A percentile compares a stretch with the other conserved stretches of the same genome.
Conservation (phyloP, 2,888 invertebrate genomes). For the Ochropleura plecta region DNA sequence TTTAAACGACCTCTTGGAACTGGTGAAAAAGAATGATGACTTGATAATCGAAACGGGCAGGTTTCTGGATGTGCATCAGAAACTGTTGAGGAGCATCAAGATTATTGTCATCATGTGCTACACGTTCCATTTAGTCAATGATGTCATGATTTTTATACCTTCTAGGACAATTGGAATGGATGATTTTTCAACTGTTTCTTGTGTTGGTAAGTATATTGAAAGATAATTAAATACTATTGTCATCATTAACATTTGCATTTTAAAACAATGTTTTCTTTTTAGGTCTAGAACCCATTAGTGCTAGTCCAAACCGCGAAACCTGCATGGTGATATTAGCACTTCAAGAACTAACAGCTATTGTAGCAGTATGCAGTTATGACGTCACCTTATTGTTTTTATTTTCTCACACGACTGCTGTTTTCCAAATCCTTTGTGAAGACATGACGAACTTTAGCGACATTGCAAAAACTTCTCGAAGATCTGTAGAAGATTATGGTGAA, state of each 20-base stretch:
- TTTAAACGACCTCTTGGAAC: slow-evolving; percentile 60
- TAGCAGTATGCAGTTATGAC: slow-evolving; percentile 67
- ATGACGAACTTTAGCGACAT: slow-evolving; percentile 57
- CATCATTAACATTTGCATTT: background rate
- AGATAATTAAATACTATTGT: background rate
- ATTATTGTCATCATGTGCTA: slow-evolving; percentile 69
- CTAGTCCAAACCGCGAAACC: slow-evolving; percentile 64
- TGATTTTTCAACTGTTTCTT: slow-evolving; percentile 66
- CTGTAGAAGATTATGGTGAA: slow-evolving; percentile 40
- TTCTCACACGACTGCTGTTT: slow-evolving; percentile 70
- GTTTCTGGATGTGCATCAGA: slow-evolving; percentile 54
- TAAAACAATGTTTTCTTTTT: slow-evolving; percentile 5
- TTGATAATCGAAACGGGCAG: slow-evolving; percentile 56
- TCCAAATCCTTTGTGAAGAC: slow-evolving; percentile 68
- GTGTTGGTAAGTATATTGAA: slow-evolving; percentile 67
- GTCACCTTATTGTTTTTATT: slow-evolving; percentile 69
- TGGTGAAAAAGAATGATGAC: slow-evolving; percentile 65
- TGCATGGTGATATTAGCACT: slow-evolving; percentile 67
- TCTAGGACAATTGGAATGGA: slow-evolving; percentile 64
- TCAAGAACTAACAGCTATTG: slow-evolving; percentile 67
- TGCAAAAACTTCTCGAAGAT: slow-evolving; percentile 35
- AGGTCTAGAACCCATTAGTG: slow-evolving; percentile 67
- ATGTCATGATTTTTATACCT: slow-evolving; percentile 70
- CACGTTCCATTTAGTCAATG: slow-evolving; percentile 70
- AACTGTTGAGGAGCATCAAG: slow-evolving; percentile 67